phyloP scores from a whole-genome alignment of 2,888 invertebrate species.

The Anodontia alba region DNA sequence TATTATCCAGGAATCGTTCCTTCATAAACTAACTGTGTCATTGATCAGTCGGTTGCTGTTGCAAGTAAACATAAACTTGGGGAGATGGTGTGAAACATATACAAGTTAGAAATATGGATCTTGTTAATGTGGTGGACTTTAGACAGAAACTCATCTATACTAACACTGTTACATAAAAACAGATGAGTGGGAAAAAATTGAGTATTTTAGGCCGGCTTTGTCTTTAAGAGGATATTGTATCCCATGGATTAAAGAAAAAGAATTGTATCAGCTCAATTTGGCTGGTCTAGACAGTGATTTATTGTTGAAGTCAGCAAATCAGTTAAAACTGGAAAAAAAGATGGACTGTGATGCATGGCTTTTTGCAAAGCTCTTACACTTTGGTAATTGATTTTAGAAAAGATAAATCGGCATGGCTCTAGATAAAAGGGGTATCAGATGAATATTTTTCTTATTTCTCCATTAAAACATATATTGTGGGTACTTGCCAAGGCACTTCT shows the following conservation, averaged over 20 bases:
- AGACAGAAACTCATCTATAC: no score
- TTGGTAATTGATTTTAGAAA: background rate
- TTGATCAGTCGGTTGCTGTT: conserved; percentile 4
- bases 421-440: no score
- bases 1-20: background rate
- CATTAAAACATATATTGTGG: no score
- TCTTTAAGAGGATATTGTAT: background rate
- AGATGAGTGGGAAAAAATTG: no score
- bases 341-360: conserved; percentile 4
- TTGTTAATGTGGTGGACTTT: background rate
- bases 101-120: background rate
- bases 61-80: background rate
- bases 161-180: no score
- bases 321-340: background rate
- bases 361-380: background rate
- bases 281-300: conserved; percentile 8
- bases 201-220: no score
- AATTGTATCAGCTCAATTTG: background rate
- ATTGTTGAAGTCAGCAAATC: background rate
- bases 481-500: no score
- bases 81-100: background rate
- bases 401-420: background rate
- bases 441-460: no score
- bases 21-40: background rate
- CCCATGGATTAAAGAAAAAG: background rate